Base-by-base conservation (phyloP, 2,888 invertebrate species). In the Brachyptera putata region DNA sequence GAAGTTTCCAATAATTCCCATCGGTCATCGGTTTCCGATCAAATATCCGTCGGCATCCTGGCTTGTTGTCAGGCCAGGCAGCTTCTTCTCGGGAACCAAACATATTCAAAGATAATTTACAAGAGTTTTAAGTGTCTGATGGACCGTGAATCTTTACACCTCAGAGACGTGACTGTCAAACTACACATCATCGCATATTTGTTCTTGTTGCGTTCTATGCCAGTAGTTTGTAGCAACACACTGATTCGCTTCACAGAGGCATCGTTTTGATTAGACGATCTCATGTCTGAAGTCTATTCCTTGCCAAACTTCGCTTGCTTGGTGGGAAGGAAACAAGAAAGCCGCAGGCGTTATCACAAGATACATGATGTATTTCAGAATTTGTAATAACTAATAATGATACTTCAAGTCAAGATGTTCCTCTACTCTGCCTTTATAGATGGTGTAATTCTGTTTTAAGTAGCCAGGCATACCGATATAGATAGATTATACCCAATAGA, bases 11-110 rank as follows among this genome's bases (percentile, higher is more conserved):
- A n/a, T n/a, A n/a, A 53, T 53, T 53, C 53, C 53, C 53, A 53
- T 53, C 53, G 53, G 53, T 53, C 53, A 53, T 53, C 53, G 53
- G 53, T 53, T 53, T 53, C 53, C 53, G 53, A 53, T 53, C 36
- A 53, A 53, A 53, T 36, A 53, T 53, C 53, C 53, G 53, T 36
- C 53, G 36, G 36, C 53, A 36, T 53, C 22, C 34, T 53, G 53
- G 53, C 53, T 53, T 53, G 53, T 53, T 53, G 36, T 53, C 53
- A 30, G 14, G 22, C 34, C 34, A 7, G 18, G 4, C 46, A 46
- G 21, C 22, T n/a, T 24, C 46, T 46, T 21, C 46, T 16, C 46
- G 46, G 41, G 41, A 41, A 41, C 41, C 41, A n/a, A 46, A 46
- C 46, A 46, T 46, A 46, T 46, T 46, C 46, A 46, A n/a, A 22